Evolutionary conservation across 2,888 invertebrate genomes (phyloP), one percentile per base, ranked within the genome.

Genomic region (Erebia epiphron): DNA sequence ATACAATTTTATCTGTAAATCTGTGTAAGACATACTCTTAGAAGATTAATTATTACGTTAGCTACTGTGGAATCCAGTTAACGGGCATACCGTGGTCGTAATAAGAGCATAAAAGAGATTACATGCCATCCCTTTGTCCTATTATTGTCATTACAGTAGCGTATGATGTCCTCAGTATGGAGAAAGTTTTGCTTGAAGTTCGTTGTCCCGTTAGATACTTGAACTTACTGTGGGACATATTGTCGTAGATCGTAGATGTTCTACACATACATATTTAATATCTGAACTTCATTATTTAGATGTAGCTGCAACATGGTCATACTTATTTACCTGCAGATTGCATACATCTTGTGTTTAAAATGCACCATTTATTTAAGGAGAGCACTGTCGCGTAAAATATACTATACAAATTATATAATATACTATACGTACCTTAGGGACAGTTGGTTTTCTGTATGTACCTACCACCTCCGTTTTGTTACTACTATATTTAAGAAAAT

Each of bases 81-180:
- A 83, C 79, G 80, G 80, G 76, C 76, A 75, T 75, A 76, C 79
- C 77, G 77, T 72, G 73, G 76, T 77, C 73, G 75, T 79, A 80
- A 80, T 79, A 80, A 77, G 78, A 77, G 72, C 78, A 76, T 82
- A 75, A 75, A 69, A 21, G 66, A 61, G 64, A 67, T 66, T 67
- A 61, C 60, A 63, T 54, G 70, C 73, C 72, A 64, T 72, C 66
- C 56, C 56, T 57, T 41, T 66, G 66, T 66, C 14, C 56, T 46
- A 46, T 46, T 57, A 57, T 56, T 75, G 75, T 73, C 73, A 76
- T 76, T 75, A 75, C 46, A 50, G 63, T 49, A 57, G 50, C 60
- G 50, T 63, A 62, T 63, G 46, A 62, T 11, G 50, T 52, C 46
- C 49, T 66, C 26, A 49, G 18, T 56, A 70, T 66, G 61, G 52